A percentile compares a stretch with the other conserved stretches of the same genome.
Evolutionary conservation across 2,888 invertebrate genomes (phyloP).

Genomic region (Gerosis bhagava): DNA sequence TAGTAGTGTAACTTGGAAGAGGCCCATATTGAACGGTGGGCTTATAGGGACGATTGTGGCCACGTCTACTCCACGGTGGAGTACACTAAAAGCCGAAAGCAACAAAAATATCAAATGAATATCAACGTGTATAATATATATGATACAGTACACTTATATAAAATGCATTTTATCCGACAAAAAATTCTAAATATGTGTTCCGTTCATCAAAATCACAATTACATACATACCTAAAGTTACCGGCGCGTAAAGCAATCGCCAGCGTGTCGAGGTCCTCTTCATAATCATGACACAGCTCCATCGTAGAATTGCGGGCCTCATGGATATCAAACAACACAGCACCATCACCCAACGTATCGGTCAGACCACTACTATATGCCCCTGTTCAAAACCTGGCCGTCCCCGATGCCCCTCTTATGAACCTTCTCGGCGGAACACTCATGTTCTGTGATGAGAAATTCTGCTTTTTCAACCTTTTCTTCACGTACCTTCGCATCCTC

Average conservation of each 20-base stretch:
- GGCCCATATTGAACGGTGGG: too few relatives aligned
- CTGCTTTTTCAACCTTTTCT: conserved; percentile 55
- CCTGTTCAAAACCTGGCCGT: conserved; percentile 70
- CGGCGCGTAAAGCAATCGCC: conserved; percentile 75
- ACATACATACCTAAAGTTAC: conserved; percentile 71
- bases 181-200: too few relatives aligned
- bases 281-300: conserved; percentile 74
- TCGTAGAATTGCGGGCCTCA: conserved; percentile 71
- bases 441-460: conserved; percentile 47
- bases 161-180: too few relatives aligned
- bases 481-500: conserved; percentile 81
- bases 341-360: conserved; percentile 65
- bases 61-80: too few relatives aligned
- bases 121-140: too few relatives aligned
- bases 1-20: too few relatives aligned
- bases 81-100: too few relatives aligned
- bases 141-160: too few relatives aligned
- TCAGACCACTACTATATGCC: conserved; percentile 68
- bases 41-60: too few relatives aligned
- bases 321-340: conserved; percentile 71
- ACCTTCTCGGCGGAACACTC: conserved; percentile 61
- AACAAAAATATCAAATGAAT: too few relatives aligned
- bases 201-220: too few relatives aligned
- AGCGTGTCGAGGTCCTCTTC: conserved; percentile 73
- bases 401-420: conserved; percentile 56